Evolutionary conservation across 2,113 vertebrate species (phyloP).

Genomic region (Mionectes macconnelli): DNA sequence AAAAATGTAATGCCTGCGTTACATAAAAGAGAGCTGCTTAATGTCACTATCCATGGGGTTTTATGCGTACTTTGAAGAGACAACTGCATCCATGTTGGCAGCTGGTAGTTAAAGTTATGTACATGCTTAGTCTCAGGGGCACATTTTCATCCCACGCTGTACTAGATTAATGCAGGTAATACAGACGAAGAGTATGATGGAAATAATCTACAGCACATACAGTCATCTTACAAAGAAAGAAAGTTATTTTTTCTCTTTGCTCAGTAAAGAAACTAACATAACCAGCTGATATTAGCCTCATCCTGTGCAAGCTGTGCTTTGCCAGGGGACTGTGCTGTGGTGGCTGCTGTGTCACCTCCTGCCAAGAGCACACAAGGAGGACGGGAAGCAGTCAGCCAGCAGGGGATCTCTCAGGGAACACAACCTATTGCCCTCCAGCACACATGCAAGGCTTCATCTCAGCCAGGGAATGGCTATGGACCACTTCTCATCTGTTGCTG

Average conservation of each 20-base stretch:
- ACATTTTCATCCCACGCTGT: slow-evolving; percentile 34
- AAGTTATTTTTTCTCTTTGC: not conserved
- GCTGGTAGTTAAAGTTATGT: slow-evolving; percentile 36
- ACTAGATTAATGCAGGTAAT: slow-evolving; percentile 44
- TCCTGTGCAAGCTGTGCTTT: not conserved
- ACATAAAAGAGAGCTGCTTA: slow-evolving; percentile 29
- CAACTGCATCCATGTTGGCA: slow-evolving; percentile 15
- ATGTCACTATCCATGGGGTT: slow-evolving; percentile 12
- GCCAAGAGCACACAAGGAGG: not conserved
- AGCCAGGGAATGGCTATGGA: accelerated
- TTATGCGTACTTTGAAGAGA: not conserved
- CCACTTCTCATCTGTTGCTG: not conserved
- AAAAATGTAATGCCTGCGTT: slow-evolving; percentile 12
- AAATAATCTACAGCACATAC: not conserved
- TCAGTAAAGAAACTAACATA: not conserved
- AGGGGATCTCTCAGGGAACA: not conserved
- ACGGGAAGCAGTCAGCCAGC: not conserved
- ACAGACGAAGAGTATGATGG: slow-evolving; percentile 19
- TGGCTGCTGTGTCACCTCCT: not conserved
- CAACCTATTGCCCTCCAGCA: accelerated
- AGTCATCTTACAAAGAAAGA: not conserved
- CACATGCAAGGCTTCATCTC: not conserved
- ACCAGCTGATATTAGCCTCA: not conserved
- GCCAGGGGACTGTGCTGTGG: not conserved
- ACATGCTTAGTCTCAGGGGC: slow-evolving; percentile 15